These are phyloP conservation scores for Saccopteryx bilineata DNA, from an alignment of 2,113 vertebrate genomes.

Conservation along the genomic window DNA sequence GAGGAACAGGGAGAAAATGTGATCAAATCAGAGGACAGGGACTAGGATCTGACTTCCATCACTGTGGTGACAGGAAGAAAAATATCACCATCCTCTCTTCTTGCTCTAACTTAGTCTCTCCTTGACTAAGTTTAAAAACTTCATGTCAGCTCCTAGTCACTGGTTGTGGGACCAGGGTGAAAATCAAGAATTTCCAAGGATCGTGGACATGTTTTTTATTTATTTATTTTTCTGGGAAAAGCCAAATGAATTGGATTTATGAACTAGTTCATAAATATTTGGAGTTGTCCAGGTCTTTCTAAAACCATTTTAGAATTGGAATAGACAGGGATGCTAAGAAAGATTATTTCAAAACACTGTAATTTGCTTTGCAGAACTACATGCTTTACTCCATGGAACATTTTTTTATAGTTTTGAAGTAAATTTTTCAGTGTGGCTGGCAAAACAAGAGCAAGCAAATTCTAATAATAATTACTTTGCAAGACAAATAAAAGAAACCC, in stretches of 20 bases:
- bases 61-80: slow-evolving; percentile 34
- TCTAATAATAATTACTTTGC: slow-evolving; percentile 46
- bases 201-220: not conserved
- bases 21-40: slow-evolving; percentile 9
- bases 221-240: slow-evolving; percentile 18
- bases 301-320: slow-evolving; percentile 60
- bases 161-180: not conserved
- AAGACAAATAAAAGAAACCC: slow-evolving; percentile 57
- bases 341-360: slow-evolving; percentile 32
- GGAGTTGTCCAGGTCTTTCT: slow-evolving; percentile 61
- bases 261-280: slow-evolving; percentile 63
- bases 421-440: slow-evolving; percentile 44
- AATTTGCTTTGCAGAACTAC: slow-evolving; percentile 63
- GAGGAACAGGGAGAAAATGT: not conserved
- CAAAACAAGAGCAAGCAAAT: slow-evolving; percentile 44
- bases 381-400: not conserved
- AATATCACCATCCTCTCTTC: not conserved
- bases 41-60: not conserved
- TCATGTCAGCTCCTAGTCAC: not conserved
- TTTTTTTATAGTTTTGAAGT: slow-evolving; percentile 57
- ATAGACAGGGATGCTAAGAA: slow-evolving; percentile 29
- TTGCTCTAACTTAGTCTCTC: not conserved
- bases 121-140: not conserved
- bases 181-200: slow-evolving; percentile 46
- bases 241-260: slow-evolving; percentile 38